phyloP scores from a whole-genome alignment of 2,797 vertebrate species.

The Trematocara caparti region DNA sequence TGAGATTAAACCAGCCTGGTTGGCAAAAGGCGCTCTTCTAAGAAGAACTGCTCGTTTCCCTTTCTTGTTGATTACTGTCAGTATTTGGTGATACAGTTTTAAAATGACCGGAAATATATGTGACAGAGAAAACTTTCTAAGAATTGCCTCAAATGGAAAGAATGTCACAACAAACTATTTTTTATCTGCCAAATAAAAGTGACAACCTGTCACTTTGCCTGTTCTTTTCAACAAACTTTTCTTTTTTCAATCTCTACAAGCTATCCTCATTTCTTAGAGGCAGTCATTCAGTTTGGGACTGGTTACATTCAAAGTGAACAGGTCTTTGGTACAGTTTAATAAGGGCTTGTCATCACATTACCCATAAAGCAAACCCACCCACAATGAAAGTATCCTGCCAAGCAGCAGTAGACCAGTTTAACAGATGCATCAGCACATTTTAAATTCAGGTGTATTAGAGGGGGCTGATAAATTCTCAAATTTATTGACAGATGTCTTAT shows the following conservation, averaged over 20 bases:
- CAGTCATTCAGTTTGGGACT: not conserved
- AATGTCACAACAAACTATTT: not conserved
- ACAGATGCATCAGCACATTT: not conserved
- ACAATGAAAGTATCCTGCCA: not conserved
- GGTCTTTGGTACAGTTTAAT: not conserved
- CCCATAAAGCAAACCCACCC: not conserved
- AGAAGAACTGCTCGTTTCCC: not conserved
- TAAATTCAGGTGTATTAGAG: not conserved
- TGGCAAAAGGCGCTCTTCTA: conserved; percentile 8
- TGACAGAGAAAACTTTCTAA: not conserved
- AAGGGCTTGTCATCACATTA: not conserved
- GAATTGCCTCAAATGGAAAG: not conserved
- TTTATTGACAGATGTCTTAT: not conserved
- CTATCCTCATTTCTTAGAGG: not conserved
- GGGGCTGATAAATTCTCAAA: not conserved
- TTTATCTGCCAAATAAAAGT: not conserved
- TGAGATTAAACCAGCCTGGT: conserved; percentile 7
- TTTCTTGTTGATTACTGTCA: not conserved
- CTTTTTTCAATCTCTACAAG: not conserved
- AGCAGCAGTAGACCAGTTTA: not conserved
- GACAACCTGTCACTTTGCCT: not conserved
- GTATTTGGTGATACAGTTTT: not conserved
- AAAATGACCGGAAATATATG: conserved; percentile 30
- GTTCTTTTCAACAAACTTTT: not conserved
- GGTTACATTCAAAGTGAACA: not conserved